phyloP scores from a whole-genome alignment of 2,888 invertebrate species.

The Drosophila kanekoi region DNA sequence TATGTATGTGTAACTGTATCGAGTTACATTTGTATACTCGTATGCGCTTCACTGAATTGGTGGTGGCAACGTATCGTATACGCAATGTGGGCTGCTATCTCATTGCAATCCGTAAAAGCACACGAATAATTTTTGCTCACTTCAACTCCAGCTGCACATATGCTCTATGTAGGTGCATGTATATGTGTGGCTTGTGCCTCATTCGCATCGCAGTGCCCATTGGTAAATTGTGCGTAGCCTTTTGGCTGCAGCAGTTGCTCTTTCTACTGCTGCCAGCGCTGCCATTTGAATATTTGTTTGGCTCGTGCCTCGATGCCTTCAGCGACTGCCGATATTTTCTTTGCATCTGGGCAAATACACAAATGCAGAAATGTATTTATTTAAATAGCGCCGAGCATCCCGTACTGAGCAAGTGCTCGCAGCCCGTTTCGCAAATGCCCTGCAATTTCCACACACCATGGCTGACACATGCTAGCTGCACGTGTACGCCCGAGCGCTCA shows the following conservation, averaged over 20 bases:
- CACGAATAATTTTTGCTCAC: conserved; percentile 57
- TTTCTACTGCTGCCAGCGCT: conserved; percentile 26
- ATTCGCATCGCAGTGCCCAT: conserved; percentile 35
- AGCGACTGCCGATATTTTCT: conserved; percentile 47
- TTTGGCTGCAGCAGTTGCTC: conserved; percentile 45
- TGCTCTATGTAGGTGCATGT: conserved; percentile 2
- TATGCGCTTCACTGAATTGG: conserved; percentile 63
- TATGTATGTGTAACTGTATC: conserved; percentile 15
- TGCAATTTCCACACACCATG: conserved; percentile 46
- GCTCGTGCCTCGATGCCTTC: conserved; percentile 47
- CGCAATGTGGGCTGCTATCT: conserved; percentile 61
- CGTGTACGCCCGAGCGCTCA: conserved; percentile 54
- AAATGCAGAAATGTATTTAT: conserved; percentile 67
- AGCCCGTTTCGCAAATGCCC: conserved; percentile 47
- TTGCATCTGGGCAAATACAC: conserved; percentile 31
- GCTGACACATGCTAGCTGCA: conserved; percentile 61
- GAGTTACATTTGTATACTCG: conserved; percentile 55
- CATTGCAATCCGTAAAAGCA: conserved; percentile 61
- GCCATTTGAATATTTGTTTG: conserved; percentile 57
- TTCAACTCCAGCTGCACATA: conserved; percentile 16
- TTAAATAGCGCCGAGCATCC: conserved; percentile 58
- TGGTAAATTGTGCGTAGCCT: conserved; percentile 71
- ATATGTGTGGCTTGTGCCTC: conserved; percentile 12
- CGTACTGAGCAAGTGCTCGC: conserved; percentile 30
- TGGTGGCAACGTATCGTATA: conserved; percentile 59